Conservation (phyloP, 2,888 invertebrate species). For the Drosophila acutilabella region DNA sequence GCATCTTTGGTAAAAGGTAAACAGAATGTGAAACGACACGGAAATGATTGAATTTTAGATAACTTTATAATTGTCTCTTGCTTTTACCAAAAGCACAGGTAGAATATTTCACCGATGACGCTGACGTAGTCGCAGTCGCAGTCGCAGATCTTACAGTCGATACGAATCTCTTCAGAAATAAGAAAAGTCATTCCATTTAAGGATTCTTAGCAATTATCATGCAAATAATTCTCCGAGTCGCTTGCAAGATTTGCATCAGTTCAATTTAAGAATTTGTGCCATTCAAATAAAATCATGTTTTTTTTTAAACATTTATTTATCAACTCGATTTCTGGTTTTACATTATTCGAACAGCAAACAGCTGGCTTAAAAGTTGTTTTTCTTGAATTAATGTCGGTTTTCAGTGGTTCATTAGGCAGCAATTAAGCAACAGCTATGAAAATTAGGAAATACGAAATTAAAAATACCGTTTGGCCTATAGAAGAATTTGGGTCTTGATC, state of each 20-base stretch:
- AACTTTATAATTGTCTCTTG: constrained; percentile 54
- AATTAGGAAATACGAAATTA: constrained; percentile 36
- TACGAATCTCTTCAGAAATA: constrained; percentile 13
- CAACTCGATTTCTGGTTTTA: constrained; percentile 33
- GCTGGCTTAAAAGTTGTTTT: constrained; percentile 39
- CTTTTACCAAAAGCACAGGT: constrained; percentile 29
- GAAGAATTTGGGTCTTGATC: constrained; percentile 16
- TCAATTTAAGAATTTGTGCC: constrained; percentile 6
- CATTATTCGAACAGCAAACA: constrained; percentile 13
- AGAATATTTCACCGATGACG: constrained; percentile 34
- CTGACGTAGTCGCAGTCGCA: neutral
- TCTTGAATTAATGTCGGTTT: constrained; percentile 39
- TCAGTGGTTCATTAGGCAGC: constrained; percentile 43
- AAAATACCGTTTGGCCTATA: constrained; percentile 40
- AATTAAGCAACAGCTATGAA: constrained; percentile 45
- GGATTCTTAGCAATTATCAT: constrained; percentile 12
- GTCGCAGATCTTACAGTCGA: constrained; percentile 26
- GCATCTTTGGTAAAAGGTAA: constrained; percentile 44
- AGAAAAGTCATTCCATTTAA: constrained; percentile 3
- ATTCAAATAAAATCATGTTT: constrained; percentile 5
- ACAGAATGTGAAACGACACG: constrained; percentile 43
- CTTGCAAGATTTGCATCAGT: constrained; percentile 10
- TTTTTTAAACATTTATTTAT: constrained; percentile 17
- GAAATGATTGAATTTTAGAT: constrained; percentile 60
- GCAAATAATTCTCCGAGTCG: neutral